A percentile compares a stretch with the other conserved stretches of the same genome.
Evolutionary conservation across 2,888 invertebrate genomes (phyloP).

Genomic region (Monochamus alternatus): DNA sequence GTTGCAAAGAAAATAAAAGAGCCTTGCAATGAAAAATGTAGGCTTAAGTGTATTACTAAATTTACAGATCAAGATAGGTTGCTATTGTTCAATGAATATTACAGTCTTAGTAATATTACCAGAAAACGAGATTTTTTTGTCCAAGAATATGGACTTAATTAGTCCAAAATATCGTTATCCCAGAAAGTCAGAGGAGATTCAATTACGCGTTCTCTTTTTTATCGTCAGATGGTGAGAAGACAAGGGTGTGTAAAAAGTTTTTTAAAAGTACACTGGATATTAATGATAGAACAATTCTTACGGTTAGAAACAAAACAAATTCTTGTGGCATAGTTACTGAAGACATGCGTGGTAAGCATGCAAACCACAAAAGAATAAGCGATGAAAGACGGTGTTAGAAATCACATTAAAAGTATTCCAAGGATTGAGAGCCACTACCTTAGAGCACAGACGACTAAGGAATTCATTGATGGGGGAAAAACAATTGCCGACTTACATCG

Average conservation of each 20-base stretch:
- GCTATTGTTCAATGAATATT: slow-evolving; percentile 23
- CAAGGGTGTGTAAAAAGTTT: slow-evolving; percentile 17
- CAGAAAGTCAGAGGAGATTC: slow-evolving; percentile 23
- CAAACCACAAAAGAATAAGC: neutral
- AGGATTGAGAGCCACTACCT: slow-evolving; percentile 38
- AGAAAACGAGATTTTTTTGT: slow-evolving; percentile 28
- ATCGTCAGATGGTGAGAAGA: slow-evolving; percentile 5
- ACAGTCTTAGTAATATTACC: slow-evolving; percentile 21
- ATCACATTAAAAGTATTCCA: slow-evolving; percentile 29
- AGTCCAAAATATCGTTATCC: slow-evolving; percentile 16
- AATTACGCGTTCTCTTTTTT: slow-evolving; percentile 20
- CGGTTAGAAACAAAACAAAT: slow-evolving; percentile 18
- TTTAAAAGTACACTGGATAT: slow-evolving; percentile 15
- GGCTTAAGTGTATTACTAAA: neutral
- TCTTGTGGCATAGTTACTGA: slow-evolving; percentile 2
- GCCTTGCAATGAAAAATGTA: slow-evolving; percentile 7
- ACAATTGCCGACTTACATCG: slow-evolving; percentile 52
- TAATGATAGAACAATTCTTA: slow-evolving; percentile 23
- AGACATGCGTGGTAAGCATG: slow-evolving; percentile 6
- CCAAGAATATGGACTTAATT: slow-evolving; percentile 24
- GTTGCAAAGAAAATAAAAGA: neutral
- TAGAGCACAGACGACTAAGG: slow-evolving; percentile 23
- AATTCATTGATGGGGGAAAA: slow-evolving; percentile 56
- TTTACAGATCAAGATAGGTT: slow-evolving; percentile 14
- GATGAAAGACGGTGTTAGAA: neutral